phyloP scores from a whole-genome alignment of 2,797 vertebrate species.

The Percopsis omiscomaycus region DNA sequence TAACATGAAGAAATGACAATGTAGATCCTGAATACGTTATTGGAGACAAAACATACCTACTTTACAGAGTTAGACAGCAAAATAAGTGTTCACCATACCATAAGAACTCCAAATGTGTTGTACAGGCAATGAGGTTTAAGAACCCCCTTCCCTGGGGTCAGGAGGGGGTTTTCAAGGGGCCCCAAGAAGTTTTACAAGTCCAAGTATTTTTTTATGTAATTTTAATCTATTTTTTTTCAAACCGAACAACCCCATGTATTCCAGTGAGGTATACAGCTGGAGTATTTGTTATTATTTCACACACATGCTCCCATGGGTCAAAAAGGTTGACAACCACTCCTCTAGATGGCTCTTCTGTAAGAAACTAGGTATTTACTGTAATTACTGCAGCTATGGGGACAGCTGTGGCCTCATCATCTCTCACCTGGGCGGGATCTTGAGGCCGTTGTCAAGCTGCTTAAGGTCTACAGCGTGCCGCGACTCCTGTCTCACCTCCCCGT shows the following conservation, averaged over 20 bases:
- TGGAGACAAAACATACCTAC: not conserved
- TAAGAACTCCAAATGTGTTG: not conserved
- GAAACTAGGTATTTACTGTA: not conserved
- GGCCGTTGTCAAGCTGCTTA: conserved; percentile 91
- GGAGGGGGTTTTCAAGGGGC: too few relatives aligned
- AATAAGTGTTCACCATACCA: not conserved
- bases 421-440: conserved; percentile 96
- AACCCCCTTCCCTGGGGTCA: too few relatives aligned
- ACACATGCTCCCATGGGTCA: not conserved
- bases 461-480: conserved; percentile 90
- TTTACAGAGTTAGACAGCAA: not conserved
- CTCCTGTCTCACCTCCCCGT: conserved; percentile 94
- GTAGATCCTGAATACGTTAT: too few relatives aligned
- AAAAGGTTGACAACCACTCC: not conserved
- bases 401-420: conserved; percentile 25
- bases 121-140: not conserved
- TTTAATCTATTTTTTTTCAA: too few relatives aligned
- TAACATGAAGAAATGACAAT: conserved; percentile 40
- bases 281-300: not conserved
- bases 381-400: not conserved
- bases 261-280: too few relatives aligned
- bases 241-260: too few relatives aligned
- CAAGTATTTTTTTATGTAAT: too few relatives aligned
- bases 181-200: too few relatives aligned
- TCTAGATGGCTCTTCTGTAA: not conserved